Evolutionary conservation across 2,797 vertebrate species (phyloP), one percentile per base, ranked within the genome.

Genomic region (Phoeniculus purpureus): DNA sequence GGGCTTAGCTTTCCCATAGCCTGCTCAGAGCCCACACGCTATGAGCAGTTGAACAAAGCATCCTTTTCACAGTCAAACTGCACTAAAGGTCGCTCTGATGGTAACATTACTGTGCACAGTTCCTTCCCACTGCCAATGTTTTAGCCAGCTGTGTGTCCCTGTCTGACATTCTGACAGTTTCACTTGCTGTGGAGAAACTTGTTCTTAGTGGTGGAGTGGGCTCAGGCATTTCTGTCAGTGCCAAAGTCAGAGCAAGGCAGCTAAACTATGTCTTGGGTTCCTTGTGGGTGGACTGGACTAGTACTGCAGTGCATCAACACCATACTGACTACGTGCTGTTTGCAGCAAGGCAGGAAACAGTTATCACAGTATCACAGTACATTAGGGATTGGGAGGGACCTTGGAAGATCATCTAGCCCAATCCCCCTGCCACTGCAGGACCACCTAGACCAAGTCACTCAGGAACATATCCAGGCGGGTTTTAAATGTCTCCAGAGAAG

Each of bases 341-440:
- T 80, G 45, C 73, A 93, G 37, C 40, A 82, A 48, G 54, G 34
- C 73, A 77, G 72, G 52, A 87, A 82, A 40, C 34, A 58, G 50
- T 48, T 80, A 67, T 37, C 37, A 37, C 37, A 37, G 37, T 80
- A 67, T 37, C 37, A 37, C 37, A 37, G 37, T 37, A 37, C 37
- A 9, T 37, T 37, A 37, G 37, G 37, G 37, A 37, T 37, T 37
- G 37, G 37, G 12, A 37, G 37, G 37, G 37, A 37, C 37, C 37
- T 37, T 37, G 37, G 12, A 37, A 37, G 37, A 37, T 37, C 37
- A 37, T 37, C 37, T 37, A 37, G 37, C 12, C 37, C 37, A 37
- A 37, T n/a, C 37, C 37, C 37, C 37, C 37, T 37, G 37, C 37
- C 37, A 37, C 37, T 9, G 37, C 37, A 37, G 37, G 37, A 37